Evolutionary conservation across 2,113 vertebrate genomes (phyloP), one percentile per base, ranked within the genome.

Genomic region (Cyanistes caeruleus): DNA sequence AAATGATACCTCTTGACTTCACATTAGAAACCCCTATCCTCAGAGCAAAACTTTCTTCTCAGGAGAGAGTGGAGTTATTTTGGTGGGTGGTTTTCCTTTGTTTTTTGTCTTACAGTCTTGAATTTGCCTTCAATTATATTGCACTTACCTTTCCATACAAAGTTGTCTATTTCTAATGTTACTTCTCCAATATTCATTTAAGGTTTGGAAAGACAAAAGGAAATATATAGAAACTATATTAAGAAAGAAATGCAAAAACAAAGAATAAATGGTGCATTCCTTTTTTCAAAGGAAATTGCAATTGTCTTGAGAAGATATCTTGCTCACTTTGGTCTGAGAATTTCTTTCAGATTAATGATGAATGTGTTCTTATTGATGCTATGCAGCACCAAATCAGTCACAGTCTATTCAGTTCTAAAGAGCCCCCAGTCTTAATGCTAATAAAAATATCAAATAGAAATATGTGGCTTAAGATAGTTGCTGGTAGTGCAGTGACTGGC

Each of bases 51-150:
- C 1, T 59, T 59, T 44, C 4, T 8, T 27, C 9, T 78, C n/a
- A 44, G 15, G 11, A 49, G 18, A 35, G 21, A 69, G 13, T 41
- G 5, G 30, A 60, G 5, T 15, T 43, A 14, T 37, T 83, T 43
- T 56, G 8, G 17, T 56, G 18, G 10, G 1, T 13, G 7, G 13
- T 59, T 69, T 41, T 13, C 19, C 21, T 41, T 62, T 35, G 8
- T 0, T 80, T 84, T 52, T 49, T 15, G 2, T 30, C 20, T 5
- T 30, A 22, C 0, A 0, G 16, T 79, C 64, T 63, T 75, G 20
- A 83, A 59, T 51, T 53, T 79, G 1, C 15, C 59, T 55, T 13
- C 13, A 33, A 2, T 58, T 63, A 9, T 51, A 72, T 15, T 21
- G 15, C 16, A 30, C 15, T 63, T 48, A 39, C 2, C 3, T 63